These are phyloP conservation scores for Linyphia triangularis DNA, from an alignment of 2,888 invertebrate genomes.

Conservation along the genomic window DNA sequence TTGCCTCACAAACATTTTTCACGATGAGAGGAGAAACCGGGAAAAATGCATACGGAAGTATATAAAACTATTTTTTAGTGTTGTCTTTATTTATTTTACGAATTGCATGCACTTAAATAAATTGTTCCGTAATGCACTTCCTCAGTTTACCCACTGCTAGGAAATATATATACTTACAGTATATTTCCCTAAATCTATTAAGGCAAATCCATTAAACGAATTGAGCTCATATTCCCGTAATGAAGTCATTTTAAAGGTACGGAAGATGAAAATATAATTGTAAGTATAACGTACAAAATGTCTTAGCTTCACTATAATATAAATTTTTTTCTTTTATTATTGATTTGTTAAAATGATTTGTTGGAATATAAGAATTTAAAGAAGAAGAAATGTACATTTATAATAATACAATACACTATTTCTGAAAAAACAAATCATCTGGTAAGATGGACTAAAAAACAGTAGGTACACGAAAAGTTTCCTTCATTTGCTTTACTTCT, in stretches of 20 bases:
- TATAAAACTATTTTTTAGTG: conserved; percentile 50
- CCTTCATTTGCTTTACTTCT: too few relatives aligned
- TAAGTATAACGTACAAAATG: neutral
- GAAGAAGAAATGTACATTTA: too few relatives aligned
- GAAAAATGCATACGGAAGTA: conserved; percentile 59
- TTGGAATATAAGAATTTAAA: too few relatives aligned
- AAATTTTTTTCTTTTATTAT: too few relatives aligned
- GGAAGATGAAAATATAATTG: conserved; percentile 5
- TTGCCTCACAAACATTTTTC: conserved; percentile 28
- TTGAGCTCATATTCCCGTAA: conserved; percentile 24
- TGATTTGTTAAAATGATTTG: too few relatives aligned
- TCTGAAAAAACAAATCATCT: too few relatives aligned
- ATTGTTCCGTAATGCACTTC: conserved; percentile 60
- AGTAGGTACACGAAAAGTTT: too few relatives aligned
- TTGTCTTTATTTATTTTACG: conserved; percentile 16
- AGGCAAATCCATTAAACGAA: conserved; percentile 52
- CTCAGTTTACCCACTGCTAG: neutral
- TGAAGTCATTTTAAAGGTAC: conserved; percentile 9
- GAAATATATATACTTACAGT: neutral
- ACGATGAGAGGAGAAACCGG: conserved; percentile 10
- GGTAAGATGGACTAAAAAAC: too few relatives aligned
- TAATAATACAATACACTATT: too few relatives aligned
- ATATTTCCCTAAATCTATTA: conserved; percentile 39
- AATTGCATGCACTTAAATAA: conserved; percentile 67
- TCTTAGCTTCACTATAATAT: neutral